Base-by-base conservation (phyloP, 2,888 invertebrate genomes). In the Gasteruption jaculator region DNA sequence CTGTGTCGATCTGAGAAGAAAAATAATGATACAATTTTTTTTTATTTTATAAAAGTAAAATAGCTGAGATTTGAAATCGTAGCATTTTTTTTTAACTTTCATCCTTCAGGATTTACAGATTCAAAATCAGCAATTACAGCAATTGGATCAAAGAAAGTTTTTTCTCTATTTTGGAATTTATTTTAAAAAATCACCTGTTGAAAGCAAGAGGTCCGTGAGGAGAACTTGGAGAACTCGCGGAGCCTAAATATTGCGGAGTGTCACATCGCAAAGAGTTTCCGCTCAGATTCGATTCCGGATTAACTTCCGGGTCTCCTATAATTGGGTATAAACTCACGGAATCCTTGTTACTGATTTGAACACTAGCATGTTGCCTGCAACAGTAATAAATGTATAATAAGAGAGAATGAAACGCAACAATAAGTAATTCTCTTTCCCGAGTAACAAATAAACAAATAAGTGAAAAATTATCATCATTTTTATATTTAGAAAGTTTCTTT, bases 221-320 rank as follows among this genome's bases (percentile, higher is more conserved):
- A 5, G 68, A 68, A 16, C 57, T 60, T n/a, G 67, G 65, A 8
- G 67, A 65, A 31, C 51, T 53, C 22, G 53, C 30, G 20, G 52
- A 41, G 15, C 46, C 46, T 5, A 49, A 41, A 34, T 51, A 50
- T 38, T 60, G 63, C 11, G 68, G 68, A 2, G 69, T 68, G 20
- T 64, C 63, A 20, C 60, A 62, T 5, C 68, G 63, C 20, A 55
- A 41, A 15, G 47, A 48, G 46, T 60, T 47, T 27, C 62, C 64
- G 8, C 37, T 42, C n/a, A n/a, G n/a, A n/a, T n/a, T n/a, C n/a
- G n/a, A n/a, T n/a, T n/a, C n/a, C n/a, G n/a, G n/a, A n/a, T n/a
- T n/a, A n/a, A n/a, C n/a, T n/a, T 32, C 42, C 21, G 53, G 55
- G 38, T 60, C 54, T 3, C 60, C 58, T 19, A 55, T 45, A 12